phyloP scores from a whole-genome alignment of 2,888 invertebrate genomes.

The Eurytoma californica region DNA sequence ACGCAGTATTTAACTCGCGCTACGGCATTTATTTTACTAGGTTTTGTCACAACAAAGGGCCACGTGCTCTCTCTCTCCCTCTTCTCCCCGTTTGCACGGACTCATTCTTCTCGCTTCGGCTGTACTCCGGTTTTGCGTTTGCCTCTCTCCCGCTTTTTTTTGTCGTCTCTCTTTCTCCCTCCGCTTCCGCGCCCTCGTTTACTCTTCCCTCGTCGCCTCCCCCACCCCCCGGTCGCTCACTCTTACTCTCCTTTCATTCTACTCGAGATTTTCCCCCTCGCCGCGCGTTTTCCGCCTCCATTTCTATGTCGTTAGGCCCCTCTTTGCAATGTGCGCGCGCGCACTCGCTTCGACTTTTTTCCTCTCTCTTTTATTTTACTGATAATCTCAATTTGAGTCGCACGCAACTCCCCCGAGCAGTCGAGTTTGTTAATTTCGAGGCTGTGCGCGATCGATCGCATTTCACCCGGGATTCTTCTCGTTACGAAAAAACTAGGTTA shows the following conservation, averaged over 20 bases:
- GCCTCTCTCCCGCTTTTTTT: not conserved
- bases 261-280: constrained; percentile 46
- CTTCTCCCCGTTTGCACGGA: not conserved
- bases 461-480: no score
- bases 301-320: constrained; percentile 39
- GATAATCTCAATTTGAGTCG: constrained; percentile 14
- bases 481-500: no score
- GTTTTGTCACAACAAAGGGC: constrained; percentile 33
- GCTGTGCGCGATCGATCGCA: not conserved
- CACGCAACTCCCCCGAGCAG: not conserved
- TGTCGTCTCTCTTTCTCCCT: constrained; percentile 1
- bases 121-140: not conserved
- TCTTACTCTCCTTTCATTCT: constrained; percentile 51
- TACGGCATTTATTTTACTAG: constrained; percentile 28
- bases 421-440: not conserved
- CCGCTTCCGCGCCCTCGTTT: constrained; percentile 49
- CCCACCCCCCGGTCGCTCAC: constrained; percentile 10
- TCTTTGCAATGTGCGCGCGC: not conserved
- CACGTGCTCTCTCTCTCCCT: not conserved
- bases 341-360: not conserved
- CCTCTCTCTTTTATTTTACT: constrained; percentile 22
- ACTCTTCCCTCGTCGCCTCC: constrained; percentile 21
- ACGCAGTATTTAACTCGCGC: constrained; percentile 6
- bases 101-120: constrained; percentile 8
- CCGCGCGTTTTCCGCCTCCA: constrained; percentile 42